These are phyloP conservation scores for Cosmorhoe ocellata DNA, from an alignment of 2,888 invertebrate genomes.

Conservation along the genomic window DNA sequence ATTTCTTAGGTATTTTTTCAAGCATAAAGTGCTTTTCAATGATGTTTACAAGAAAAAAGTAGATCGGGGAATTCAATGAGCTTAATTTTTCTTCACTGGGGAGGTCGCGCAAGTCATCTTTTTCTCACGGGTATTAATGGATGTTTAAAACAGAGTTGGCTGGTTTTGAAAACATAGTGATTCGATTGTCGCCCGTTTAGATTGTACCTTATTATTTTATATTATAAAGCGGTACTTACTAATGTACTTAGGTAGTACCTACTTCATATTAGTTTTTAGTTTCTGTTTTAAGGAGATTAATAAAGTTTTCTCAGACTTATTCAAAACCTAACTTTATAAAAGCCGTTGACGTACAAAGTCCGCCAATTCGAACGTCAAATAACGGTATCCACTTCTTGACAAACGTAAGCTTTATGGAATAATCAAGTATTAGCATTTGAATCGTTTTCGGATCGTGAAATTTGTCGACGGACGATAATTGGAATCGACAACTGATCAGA, in stretches of 20 bases:
- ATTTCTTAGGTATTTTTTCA: slow-evolving; percentile 8
- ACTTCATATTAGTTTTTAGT: no score
- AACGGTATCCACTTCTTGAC: background rate
- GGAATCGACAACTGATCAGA: slow-evolving; percentile 25
- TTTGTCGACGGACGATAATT: slow-evolving; percentile 24
- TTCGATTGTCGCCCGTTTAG: no score
- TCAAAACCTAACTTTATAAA: no score
- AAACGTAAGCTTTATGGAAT: slow-evolving; percentile 44
- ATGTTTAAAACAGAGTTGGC: slow-evolving; percentile 60
- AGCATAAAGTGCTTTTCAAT: slow-evolving; percentile 40
- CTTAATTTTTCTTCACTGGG: slow-evolving; percentile 27
- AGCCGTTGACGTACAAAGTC: no score
- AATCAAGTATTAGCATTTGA: slow-evolving; percentile 45
- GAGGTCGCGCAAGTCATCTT: slow-evolving; percentile 48
- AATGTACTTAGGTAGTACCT: no score
- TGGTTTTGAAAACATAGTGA: slow-evolving; percentile 44
- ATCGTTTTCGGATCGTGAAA: slow-evolving; percentile 27
- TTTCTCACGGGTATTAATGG: slow-evolving; percentile 68
- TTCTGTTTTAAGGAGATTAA: no score
- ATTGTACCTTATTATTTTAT: no score
- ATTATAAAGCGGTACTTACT: no score
- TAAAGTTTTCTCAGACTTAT: no score
- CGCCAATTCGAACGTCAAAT: slow-evolving; percentile 28
- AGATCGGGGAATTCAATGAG: slow-evolving; percentile 38
- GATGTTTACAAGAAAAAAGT: slow-evolving; percentile 43